These are phyloP conservation scores for Lipophrys pholis DNA, from an alignment of 2,113 vertebrate species.

Conservation along the genomic window DNA sequence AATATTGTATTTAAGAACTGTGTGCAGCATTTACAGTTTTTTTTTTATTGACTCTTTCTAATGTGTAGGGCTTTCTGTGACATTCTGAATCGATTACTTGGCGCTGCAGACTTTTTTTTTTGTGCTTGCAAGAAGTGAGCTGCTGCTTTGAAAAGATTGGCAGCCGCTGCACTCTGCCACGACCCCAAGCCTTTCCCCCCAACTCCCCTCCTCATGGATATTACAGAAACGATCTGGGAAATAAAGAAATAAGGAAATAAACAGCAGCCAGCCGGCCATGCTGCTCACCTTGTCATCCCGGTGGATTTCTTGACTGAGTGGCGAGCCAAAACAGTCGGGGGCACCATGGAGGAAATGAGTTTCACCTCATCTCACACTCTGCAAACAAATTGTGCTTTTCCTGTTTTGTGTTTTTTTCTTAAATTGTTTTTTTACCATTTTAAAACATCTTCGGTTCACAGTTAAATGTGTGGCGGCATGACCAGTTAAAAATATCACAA, in stretches of 20 bases:
- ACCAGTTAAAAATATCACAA: too few relatives aligned
- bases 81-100: conserved; percentile 55
- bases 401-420: background rate
- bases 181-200: conserved; percentile 27
- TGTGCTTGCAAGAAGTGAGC: conserved; percentile 34
- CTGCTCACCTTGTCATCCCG: conserved; percentile 54
- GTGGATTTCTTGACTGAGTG: conserved; percentile 43
- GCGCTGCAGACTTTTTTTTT: conserved; percentile 32
- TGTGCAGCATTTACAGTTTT: conserved; percentile 5
- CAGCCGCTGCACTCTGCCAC: conserved; percentile 24
- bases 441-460: too few relatives aligned
- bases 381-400: conserved; percentile 23
- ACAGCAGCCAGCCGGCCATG: conserved; percentile 38
- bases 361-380: conserved; percentile 45
- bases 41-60: conserved; percentile 15
- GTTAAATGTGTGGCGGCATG: too few relatives aligned
- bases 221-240: conserved; percentile 59
- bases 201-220: conserved; percentile 9
- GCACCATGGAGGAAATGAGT: conserved; percentile 57
- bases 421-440: background rate
- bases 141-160: conserved; percentile 51
- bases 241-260: conserved; percentile 51
- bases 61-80: conserved; percentile 31
- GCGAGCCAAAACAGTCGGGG: conserved; percentile 32
- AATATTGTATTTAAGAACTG: conserved; percentile 13